Evolutionary conservation across 1,140 invertebrate species (phyloP).

Genomic region (Drosophila bifasciata): DNA sequence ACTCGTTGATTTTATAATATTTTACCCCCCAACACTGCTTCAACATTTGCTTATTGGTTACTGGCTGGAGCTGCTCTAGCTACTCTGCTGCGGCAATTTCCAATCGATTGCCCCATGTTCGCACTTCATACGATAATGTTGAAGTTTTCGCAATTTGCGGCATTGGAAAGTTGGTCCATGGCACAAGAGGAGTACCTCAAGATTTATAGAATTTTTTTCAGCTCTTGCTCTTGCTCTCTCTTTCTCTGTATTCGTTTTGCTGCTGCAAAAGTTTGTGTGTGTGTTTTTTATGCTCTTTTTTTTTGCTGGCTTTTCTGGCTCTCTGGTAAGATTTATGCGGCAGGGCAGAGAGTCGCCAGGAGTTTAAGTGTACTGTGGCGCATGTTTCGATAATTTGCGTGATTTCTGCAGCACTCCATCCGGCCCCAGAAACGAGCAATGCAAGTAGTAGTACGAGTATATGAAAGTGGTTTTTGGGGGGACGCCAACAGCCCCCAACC

Average conservation of each 20-base stretch:
- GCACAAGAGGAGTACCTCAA: constrained; percentile 60
- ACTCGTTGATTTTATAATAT: too few relatives aligned
- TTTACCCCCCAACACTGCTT: too few relatives aligned
- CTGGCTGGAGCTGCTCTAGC: constrained; percentile 45
- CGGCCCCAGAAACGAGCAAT: constrained; percentile 46
- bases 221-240: neutral
- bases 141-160: constrained; percentile 81
- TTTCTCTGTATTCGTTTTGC: constrained; percentile 15
- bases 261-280: constrained; percentile 33
- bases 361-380: constrained; percentile 71
- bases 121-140: constrained; percentile 79
- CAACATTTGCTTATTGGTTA: constrained; percentile 25
- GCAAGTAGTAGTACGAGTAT: constrained; percentile 23
- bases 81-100: constrained; percentile 67
- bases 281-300: constrained; percentile 20
- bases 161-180: constrained; percentile 76
- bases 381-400: constrained; percentile 83
- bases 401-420: constrained; percentile 72
- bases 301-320: constrained; percentile 60
- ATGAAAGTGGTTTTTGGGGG: constrained; percentile 39
- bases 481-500: too few relatives aligned
- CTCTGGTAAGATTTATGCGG: constrained; percentile 76
- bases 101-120: constrained; percentile 80
- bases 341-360: constrained; percentile 52
- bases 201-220: constrained; percentile 74